A percentile compares a stretch with the other conserved stretches of the same genome.
Conservation (phyloP, 2,797 vertebrate species). For the Dicrostonyx torquatus region DNA sequence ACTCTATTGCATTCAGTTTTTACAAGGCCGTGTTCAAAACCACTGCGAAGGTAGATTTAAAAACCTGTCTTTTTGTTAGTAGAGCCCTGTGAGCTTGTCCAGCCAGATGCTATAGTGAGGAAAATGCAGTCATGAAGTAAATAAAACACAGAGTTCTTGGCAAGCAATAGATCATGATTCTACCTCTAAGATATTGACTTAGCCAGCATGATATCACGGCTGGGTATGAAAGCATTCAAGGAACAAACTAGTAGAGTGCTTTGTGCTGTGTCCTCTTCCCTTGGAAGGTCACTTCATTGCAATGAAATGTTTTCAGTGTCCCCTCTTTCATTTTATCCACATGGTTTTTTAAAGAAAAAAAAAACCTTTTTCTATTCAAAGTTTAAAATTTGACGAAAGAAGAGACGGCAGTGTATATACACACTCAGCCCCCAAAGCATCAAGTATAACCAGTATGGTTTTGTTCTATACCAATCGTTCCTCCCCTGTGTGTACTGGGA, state of each 20-base stretch:
- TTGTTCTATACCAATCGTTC: neutral
- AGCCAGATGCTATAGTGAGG: neutral
- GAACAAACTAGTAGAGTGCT: neutral
- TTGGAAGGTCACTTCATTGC: neutral
- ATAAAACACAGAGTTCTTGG: constrained; percentile 38
- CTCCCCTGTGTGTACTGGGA: neutral
- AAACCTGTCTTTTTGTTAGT: constrained; percentile 13
- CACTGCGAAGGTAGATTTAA: neutral
- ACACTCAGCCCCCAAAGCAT: neutral
- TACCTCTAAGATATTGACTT: neutral
- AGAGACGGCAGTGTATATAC: neutral
- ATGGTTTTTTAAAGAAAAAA: neutral
- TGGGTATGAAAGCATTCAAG: neutral
- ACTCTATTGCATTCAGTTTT: neutral
- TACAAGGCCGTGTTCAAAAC: constrained; percentile 47
- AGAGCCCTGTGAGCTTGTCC: neutral
- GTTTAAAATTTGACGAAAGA: neutral
- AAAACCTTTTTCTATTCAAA: neutral
- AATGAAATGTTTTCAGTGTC: constrained; percentile 21
- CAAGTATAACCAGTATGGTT: neutral
- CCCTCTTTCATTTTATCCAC: constrained; percentile 24
- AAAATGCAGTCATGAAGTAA: constrained; percentile 8
- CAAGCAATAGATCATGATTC: constrained; percentile 15
- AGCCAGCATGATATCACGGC: constrained; percentile 6
- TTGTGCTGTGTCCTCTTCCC: neutral